Conservation (phyloP, 2,888 invertebrate species). For the Hermodice carunculata region DNA sequence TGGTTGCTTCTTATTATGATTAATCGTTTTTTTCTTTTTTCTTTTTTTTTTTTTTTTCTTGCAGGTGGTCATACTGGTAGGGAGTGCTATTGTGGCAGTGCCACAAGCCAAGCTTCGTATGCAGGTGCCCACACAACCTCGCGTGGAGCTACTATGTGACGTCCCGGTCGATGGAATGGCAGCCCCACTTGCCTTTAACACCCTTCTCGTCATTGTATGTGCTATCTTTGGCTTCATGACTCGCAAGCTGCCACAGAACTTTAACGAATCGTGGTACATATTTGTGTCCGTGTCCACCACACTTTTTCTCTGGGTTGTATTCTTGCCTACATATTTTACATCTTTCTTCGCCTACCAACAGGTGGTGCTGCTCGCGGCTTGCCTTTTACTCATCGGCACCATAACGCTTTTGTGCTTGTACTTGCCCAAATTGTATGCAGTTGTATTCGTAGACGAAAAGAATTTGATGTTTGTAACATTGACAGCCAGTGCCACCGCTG, state of each 20-base stretch:
- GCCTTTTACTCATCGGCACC: slow-evolving; percentile 30
- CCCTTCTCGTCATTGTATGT: slow-evolving; percentile 26
- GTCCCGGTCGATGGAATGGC: slow-evolving; percentile 47
- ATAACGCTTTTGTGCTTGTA: slow-evolving; percentile 25
- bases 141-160: slow-evolving; percentile 50
- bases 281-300: slow-evolving; percentile 34
- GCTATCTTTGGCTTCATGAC: slow-evolving; percentile 31
- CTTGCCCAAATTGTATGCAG: slow-evolving; percentile 30
- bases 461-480: slow-evolving; percentile 14
- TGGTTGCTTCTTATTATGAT: too few species aligned
- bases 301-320: slow-evolving; percentile 36
- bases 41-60: neutral
- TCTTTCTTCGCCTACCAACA: slow-evolving; percentile 26
- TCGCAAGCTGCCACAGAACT: slow-evolving; percentile 35
- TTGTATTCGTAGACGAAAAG: slow-evolving; percentile 24
- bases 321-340: slow-evolving; percentile 36
- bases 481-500: too few species aligned
- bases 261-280: slow-evolving; percentile 41
- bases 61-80: slow-evolving; percentile 1
- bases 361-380: slow-evolving; percentile 25
- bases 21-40: too few species aligned
- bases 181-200: slow-evolving; percentile 42
- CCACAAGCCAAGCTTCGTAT: slow-evolving; percentile 2
- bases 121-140: slow-evolving; percentile 37
- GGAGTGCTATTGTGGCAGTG: neutral